Percentiles rank a stretch among this genome's conserved stretches.
Evolutionary conservation across 1,140 invertebrate genomes (phyloP).

Genomic region (Portunus trituberculatus): DNA sequence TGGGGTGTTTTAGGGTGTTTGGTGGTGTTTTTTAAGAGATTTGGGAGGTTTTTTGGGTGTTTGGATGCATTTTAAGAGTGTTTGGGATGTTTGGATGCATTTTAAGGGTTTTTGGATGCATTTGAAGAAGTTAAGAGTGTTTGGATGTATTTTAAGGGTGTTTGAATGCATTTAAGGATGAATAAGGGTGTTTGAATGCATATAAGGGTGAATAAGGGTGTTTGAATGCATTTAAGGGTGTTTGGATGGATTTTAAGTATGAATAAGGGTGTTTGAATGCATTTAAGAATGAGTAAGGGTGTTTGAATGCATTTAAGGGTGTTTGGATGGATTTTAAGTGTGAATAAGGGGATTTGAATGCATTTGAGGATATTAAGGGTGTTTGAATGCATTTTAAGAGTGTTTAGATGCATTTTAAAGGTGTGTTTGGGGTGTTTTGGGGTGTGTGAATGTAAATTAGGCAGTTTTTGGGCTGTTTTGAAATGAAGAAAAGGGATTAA

Average conservation of each 20-base stretch:
- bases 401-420: not conserved
- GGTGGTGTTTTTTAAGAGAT: too few species aligned
- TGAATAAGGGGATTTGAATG: not conserved
- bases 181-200: not conserved
- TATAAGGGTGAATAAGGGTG: not conserved
- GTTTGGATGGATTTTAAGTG: not conserved
- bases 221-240: not conserved
- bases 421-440: too few species aligned
- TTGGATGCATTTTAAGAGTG: not conserved
- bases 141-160: not conserved
- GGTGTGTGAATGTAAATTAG: too few species aligned
- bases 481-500: too few species aligned
- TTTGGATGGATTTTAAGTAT: not conserved
- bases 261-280: not conserved
- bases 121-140: not conserved
- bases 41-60: too few species aligned
- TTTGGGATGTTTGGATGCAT: too few species aligned
- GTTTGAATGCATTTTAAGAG: not conserved
- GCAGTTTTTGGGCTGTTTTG: too few species aligned
- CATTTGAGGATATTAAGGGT: too few species aligned
- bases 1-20: too few species aligned
- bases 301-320: not conserved
- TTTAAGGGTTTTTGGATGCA: too few species aligned
- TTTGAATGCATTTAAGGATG: not conserved
- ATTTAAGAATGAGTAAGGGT: too few species aligned